Percentiles rank a stretch among this genome's conserved stretches.
These are phyloP conservation scores for Isichthys henryi DNA, from an alignment of 2,113 vertebrate genomes.

Conservation along the genomic window DNA sequence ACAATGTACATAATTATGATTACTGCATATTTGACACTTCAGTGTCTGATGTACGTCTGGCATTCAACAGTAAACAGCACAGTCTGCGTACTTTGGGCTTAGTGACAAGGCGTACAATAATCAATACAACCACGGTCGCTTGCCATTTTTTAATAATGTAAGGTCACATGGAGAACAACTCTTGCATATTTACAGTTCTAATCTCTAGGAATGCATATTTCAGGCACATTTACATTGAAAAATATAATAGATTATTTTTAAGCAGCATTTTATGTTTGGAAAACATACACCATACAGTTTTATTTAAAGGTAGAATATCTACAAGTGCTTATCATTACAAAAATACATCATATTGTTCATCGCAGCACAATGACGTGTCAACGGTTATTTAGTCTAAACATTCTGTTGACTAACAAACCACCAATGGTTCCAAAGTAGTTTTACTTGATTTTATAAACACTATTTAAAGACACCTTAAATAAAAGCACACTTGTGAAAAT, in stretches of 20 bases:
- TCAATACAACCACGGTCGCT: constrained; percentile 5
- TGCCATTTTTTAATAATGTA: constrained; percentile 26
- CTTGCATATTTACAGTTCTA: constrained; percentile 38
- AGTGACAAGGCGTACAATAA: background rate
- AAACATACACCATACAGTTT: constrained; percentile 38
- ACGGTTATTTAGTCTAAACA: constrained; percentile 31
- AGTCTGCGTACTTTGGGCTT: background rate
- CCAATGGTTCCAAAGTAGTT: constrained; percentile 14
- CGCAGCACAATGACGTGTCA: constrained; percentile 37
- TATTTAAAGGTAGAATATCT: constrained; percentile 41
- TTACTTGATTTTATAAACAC: constrained; percentile 18
- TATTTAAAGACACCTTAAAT: constrained; percentile 25
- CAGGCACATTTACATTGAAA: constrained; percentile 43
- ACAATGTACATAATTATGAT: background rate
- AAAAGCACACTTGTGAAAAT: constrained; percentile 20
- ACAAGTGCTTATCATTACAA: constrained; percentile 45
- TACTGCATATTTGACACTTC: background rate
- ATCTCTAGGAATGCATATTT: constrained; percentile 35
- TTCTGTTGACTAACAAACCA: constrained; percentile 30
- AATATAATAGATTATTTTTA: constrained; percentile 44
- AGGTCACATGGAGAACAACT: constrained; percentile 36
- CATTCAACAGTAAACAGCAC: background rate
- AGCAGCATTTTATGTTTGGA: constrained; percentile 40
- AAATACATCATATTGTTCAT: constrained; percentile 44
- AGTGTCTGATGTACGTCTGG: background rate